phyloP scores from a whole-genome alignment of 2,113 vertebrate genomes.

The Brachirus orientalis region DNA sequence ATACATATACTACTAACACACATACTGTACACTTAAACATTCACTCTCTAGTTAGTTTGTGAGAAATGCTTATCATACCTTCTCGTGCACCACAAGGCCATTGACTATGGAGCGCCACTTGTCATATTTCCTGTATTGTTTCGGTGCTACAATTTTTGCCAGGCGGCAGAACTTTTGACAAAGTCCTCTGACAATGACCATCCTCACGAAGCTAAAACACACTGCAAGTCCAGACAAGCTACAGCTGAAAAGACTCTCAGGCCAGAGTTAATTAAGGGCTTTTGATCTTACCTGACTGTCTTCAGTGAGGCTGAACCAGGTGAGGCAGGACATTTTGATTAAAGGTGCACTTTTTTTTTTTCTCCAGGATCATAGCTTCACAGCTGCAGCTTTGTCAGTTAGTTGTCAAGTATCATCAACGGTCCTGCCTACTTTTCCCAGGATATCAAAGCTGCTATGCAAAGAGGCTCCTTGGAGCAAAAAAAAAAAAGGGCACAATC shows the following conservation, averaged over 20 bases:
- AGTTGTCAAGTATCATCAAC: neutral
- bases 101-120: conserved; percentile 1
- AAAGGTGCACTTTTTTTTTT: neutral
- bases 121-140: conserved; percentile 34
- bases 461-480: neutral
- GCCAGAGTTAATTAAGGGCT: conserved; percentile 4
- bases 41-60: neutral
- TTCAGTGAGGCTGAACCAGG: conserved; percentile 1
- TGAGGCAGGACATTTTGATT: conserved; percentile 15
- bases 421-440: no score
- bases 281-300: neutral
- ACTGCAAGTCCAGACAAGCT: neutral
- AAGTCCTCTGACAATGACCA: conserved; percentile 56
- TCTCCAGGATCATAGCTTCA: neutral
- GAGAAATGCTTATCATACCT: conserved; percentile 31
- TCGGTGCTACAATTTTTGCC: conserved; percentile 34
- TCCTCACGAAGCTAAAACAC: conserved; percentile 3
- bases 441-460: neutral
- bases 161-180: conserved; percentile 39
- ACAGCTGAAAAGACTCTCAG: neutral
- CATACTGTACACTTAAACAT: no score
- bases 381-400: neutral
- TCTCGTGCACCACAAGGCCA: neutral
- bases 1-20: no score
- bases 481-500: neutral